Evolutionary conservation across 1,140 invertebrate genomes (phyloP).

Genomic region (Halyomorpha halys): DNA sequence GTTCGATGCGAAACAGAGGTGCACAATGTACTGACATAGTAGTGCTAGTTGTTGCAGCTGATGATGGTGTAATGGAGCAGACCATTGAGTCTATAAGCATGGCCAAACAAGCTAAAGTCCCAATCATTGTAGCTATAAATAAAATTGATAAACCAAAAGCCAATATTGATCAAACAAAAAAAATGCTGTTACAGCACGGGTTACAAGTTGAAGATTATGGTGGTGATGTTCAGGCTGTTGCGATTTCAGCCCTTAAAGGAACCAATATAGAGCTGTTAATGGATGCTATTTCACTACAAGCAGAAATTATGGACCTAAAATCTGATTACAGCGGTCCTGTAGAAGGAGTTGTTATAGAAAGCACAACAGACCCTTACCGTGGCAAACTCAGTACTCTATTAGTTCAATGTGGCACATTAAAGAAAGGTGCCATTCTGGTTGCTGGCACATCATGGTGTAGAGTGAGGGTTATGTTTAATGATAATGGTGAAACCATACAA

Average conservation of each 20-base stretch:
- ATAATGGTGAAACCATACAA: constrained; percentile 50
- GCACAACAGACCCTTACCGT: constrained; percentile 55
- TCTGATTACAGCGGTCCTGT: constrained; percentile 71
- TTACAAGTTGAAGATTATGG: constrained; percentile 79
- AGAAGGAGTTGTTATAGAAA: constrained; percentile 86
- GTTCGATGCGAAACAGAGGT: constrained; percentile 80
- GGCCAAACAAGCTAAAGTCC: constrained; percentile 69
- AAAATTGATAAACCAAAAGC: constrained; percentile 91
- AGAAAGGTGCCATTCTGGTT: constrained; percentile 68
- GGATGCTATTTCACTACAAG: constrained; percentile 75
- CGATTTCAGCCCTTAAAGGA: constrained; percentile 80
- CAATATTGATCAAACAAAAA: constrained; percentile 66
- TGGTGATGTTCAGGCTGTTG: constrained; percentile 84
- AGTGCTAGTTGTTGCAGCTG: constrained; percentile 93
- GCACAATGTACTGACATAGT: constrained; percentile 90
- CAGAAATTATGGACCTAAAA: constrained; percentile 79
- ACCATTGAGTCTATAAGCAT: constrained; percentile 72
- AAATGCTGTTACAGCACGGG: constrained; percentile 61
- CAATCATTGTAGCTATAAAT: constrained; percentile 96
- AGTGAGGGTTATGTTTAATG: constrained; percentile 73
- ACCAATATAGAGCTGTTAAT: constrained; percentile 68
- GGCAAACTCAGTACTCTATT: constrained; percentile 81
- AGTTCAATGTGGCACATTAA: constrained; percentile 81
- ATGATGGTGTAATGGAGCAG: constrained; percentile 98
- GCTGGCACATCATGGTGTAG: constrained; percentile 74